phyloP scores from a whole-genome alignment of 2,113 vertebrate species.

The Gadus macrocephalus region DNA sequence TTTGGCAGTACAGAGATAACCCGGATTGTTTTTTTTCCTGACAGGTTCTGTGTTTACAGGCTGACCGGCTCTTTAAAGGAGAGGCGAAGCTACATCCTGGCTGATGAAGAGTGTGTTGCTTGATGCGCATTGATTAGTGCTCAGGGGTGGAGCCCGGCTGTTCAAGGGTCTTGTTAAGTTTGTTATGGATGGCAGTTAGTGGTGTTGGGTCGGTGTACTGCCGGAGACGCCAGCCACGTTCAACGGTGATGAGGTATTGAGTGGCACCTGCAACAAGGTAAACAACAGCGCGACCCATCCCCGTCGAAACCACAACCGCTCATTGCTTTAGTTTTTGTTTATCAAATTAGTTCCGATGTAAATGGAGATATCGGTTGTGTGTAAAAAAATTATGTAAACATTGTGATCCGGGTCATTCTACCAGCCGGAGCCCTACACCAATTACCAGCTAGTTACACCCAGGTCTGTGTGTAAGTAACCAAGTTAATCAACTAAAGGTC shows the following conservation, averaged over 20 bases:
- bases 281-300: too few relatives aligned
- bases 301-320: too few relatives aligned
- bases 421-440: conserved; percentile 27
- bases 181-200: neutral
- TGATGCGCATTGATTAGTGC: conserved; percentile 37
- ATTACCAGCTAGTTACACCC: conserved; percentile 2
- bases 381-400: too few relatives aligned
- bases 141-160: conserved; percentile 8
- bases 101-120: conserved; percentile 16
- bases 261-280: too few relatives aligned
- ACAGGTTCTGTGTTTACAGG: conserved; percentile 32
- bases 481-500: conserved; percentile 56
- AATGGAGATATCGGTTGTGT: too few relatives aligned
- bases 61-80: conserved; percentile 21
- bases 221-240: too few relatives aligned
- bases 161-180: conserved; percentile 10
- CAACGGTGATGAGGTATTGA: too few relatives aligned
- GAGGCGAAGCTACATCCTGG: conserved; percentile 23
- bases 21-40: conserved; percentile 23
- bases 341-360: too few relatives aligned
- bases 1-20: conserved; percentile 25
- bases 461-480: conserved; percentile 27
- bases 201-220: neutral
- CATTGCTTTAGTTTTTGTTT: too few relatives aligned
- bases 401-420: too few relatives aligned